Conservation (phyloP, 2,113 vertebrate genomes). For the Prionailurus viverrinus region DNA sequence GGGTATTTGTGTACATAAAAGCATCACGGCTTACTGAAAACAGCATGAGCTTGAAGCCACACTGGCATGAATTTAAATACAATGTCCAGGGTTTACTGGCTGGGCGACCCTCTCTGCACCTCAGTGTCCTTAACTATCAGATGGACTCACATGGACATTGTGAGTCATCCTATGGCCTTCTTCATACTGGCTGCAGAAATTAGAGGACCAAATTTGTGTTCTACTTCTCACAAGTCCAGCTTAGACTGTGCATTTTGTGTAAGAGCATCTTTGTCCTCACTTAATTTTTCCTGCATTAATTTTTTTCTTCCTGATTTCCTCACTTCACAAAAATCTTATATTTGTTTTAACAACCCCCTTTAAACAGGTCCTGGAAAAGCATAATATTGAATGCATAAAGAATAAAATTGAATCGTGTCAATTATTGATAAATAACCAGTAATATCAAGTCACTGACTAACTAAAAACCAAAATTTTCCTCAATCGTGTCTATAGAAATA, state of each 20-base stretch:
- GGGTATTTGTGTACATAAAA: not conserved
- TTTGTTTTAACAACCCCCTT: not conserved
- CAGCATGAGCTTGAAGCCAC: not conserved
- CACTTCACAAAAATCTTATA: not conserved
- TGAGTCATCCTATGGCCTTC: not conserved
- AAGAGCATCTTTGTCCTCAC: not conserved
- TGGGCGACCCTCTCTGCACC: not conserved
- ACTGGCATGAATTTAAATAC: not conserved
- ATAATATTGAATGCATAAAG: not conserved
- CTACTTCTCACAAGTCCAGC: not conserved
- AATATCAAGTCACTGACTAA: not conserved
- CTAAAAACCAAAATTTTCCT: conserved; percentile 19
- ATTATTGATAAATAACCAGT: not conserved
- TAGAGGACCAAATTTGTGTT: not conserved
- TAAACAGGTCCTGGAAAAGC: not conserved
- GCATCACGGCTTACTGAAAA: not conserved
- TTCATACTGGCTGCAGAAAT: not conserved
- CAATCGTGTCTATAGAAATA: not conserved
- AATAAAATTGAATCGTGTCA: not conserved
- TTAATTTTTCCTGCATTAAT: not conserved
- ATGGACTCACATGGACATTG: not conserved
- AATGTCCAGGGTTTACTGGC: not conserved
- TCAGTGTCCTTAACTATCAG: not conserved
- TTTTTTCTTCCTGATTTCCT: not conserved
- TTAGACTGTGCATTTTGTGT: not conserved